Percentiles rank a stretch among this genome's conserved stretches.
phyloP scores from a whole-genome alignment of 2,113 vertebrate genomes.

The Puffinus mauretanicus region DNA sequence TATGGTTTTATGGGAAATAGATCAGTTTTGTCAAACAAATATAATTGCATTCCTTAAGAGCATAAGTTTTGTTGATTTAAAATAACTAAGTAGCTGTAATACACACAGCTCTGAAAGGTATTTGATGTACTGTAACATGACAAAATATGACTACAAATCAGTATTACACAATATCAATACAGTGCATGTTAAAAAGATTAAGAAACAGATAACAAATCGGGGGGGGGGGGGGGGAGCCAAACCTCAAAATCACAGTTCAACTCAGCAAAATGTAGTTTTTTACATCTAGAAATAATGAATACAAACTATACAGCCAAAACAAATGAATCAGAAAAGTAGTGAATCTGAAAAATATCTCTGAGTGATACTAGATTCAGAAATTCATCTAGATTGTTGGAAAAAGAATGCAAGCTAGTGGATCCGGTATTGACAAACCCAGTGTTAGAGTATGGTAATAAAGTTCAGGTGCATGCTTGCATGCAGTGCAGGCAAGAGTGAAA shows the following conservation, averaged over 20 bases:
- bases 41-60: background rate
- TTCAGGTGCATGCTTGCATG: background rate
- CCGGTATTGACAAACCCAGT: background rate
- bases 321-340: background rate
- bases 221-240: fast-evolving
- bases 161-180: background rate
- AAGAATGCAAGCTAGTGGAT: background rate
- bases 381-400: background rate
- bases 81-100: background rate
- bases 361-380: background rate
- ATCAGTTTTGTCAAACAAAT: background rate
- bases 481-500: background rate
- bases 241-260: background rate
- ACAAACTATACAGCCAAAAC: background rate
- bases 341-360: background rate
- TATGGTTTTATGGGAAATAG: background rate
- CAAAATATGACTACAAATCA: background rate
- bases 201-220: background rate
- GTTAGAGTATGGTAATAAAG: background rate
- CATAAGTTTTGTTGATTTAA: background rate
- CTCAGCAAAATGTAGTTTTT: background rate
- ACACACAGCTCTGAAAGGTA: background rate
- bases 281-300: background rate
- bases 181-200: background rate
- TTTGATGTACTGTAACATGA: background rate